Evolutionary conservation across 2,888 invertebrate species (phyloP).

Genomic region (Polydrusus tereticollis): DNA sequence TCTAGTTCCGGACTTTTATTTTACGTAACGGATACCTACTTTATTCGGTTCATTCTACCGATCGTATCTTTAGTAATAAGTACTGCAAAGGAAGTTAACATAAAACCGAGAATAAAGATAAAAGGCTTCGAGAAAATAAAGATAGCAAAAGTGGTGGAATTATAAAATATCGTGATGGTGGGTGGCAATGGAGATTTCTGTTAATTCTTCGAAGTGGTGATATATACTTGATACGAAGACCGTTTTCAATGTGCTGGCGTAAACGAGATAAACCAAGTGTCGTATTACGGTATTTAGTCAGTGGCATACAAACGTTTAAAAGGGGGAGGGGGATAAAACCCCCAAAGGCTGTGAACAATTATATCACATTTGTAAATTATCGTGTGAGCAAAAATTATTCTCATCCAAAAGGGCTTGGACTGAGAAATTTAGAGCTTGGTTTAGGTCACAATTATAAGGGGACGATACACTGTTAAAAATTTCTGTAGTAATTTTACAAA

Average conservation of each 20-base stretch:
- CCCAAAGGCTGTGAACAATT: too few species aligned
- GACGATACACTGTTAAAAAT: too few species aligned
- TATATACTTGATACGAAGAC: not conserved
- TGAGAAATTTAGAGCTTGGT: too few species aligned
- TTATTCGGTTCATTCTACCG: not conserved
- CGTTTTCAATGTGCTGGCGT: constrained; percentile 4
- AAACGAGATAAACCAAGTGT: constrained; percentile 1
- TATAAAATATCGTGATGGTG: constrained; percentile 18
- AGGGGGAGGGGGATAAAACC: too few species aligned
- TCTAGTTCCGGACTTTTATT: too few species aligned
- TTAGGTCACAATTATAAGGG: too few species aligned
- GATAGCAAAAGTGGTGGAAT: constrained; percentile 27
- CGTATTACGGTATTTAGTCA: not conserved
- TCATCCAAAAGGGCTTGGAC: too few species aligned
- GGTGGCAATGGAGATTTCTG: constrained; percentile 30
- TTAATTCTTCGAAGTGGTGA: constrained; percentile 39
- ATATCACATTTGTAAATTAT: too few species aligned
- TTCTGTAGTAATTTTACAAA: too few species aligned
- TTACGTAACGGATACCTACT: too few species aligned
- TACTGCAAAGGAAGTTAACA: constrained; percentile 31
- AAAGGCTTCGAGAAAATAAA: constrained; percentile 13
- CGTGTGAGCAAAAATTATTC: too few species aligned
- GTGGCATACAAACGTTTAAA: too few species aligned
- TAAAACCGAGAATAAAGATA: constrained; percentile 31
- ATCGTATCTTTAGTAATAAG: not conserved